A percentile compares a stretch with the other conserved stretches of the same genome.
Evolutionary conservation across 2,113 vertebrate genomes (phyloP).

Genomic region (Nipponia nippon): DNA sequence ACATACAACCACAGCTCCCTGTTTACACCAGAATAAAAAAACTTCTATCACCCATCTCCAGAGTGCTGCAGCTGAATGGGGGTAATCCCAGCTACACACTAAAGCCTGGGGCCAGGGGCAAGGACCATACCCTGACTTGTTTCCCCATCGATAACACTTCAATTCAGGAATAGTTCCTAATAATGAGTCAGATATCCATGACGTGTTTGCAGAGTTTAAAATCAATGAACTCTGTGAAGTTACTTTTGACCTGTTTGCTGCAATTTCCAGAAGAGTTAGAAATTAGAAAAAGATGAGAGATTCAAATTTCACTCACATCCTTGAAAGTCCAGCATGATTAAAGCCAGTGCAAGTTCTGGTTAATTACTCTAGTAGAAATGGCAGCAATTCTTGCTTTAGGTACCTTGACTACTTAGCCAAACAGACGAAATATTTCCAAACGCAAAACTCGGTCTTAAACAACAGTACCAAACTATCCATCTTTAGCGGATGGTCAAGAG

Average conservation of each 20-base stretch:
- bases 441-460: background rate
- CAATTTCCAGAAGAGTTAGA: background rate
- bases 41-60: background rate
- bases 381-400: background rate
- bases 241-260: background rate
- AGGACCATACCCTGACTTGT: fast-evolving
- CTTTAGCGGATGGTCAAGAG: background rate
- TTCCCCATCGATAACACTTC: background rate
- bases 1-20: background rate
- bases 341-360: background rate
- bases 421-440: background rate
- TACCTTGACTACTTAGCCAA: background rate
- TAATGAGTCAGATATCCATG: background rate
- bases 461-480: background rate
- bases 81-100: background rate
- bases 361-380: background rate
- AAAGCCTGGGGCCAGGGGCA: background rate
- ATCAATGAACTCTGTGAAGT: background rate
- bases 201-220: background rate
- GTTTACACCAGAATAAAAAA: background rate
- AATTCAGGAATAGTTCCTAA: background rate
- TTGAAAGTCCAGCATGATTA: background rate
- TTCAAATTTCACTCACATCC: background rate
- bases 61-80: fast-evolving
- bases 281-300: background rate